A percentile compares a stretch with the other conserved stretches of the same genome.
Conservation (phyloP, 2,888 invertebrate genomes). For the Mantis religiosa region DNA sequence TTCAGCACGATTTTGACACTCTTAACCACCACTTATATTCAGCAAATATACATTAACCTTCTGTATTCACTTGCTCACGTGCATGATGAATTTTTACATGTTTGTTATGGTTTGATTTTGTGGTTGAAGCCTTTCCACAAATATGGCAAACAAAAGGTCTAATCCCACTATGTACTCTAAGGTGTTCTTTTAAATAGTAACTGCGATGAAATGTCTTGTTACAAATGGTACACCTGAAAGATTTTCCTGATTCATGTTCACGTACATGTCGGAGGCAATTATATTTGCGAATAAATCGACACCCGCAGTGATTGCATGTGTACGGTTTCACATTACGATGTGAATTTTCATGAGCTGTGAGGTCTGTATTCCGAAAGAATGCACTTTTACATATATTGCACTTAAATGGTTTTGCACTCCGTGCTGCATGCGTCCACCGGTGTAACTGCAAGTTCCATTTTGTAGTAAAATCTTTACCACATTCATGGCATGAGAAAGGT, state of each 20-base stretch:
- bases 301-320: slow-evolving; percentile 86
- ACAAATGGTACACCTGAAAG: slow-evolving; percentile 71
- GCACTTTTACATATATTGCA: slow-evolving; percentile 80
- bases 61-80: slow-evolving; percentile 79
- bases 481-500: slow-evolving; percentile 76
- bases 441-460: slow-evolving; percentile 88
- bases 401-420: slow-evolving; percentile 79
- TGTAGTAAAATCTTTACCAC: slow-evolving; percentile 81
- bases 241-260: slow-evolving; percentile 78
- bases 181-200: slow-evolving; percentile 83
- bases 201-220: slow-evolving; percentile 81
- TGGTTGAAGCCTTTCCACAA: slow-evolving; percentile 84
- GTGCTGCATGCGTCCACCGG: slow-evolving; percentile 82
- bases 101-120: slow-evolving; percentile 87
- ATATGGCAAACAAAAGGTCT: slow-evolving; percentile 80
- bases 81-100: slow-evolving; percentile 87
- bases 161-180: slow-evolving; percentile 79
- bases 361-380: slow-evolving; percentile 76
- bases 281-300: slow-evolving; percentile 82
- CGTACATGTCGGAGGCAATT: slow-evolving; percentile 81
- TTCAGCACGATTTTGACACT: no score
- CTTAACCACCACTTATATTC: no score
- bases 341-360: slow-evolving; percentile 78
- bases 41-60: slow-evolving; percentile 51
- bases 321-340: slow-evolving; percentile 79